Percentiles rank a stretch among this genome's conserved stretches.
Conservation (phyloP, 2,888 invertebrate genomes). For the Oligia latruncula region DNA sequence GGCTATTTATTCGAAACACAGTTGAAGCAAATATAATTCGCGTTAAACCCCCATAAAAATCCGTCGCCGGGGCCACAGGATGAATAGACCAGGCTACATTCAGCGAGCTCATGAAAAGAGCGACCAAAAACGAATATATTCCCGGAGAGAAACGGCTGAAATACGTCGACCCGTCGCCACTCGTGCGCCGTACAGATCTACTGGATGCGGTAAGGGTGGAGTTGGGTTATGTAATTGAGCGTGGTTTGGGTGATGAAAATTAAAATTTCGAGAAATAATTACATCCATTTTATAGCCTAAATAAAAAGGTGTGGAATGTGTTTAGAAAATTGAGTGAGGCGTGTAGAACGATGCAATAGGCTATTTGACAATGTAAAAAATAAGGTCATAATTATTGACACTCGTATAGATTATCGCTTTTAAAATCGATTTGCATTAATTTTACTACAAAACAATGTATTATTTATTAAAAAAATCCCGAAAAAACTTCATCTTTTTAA, state of each 20-base stretch:
- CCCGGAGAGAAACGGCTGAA: conserved; percentile 83
- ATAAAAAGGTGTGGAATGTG: not conserved
- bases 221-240: conserved; percentile 19
- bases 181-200: conserved; percentile 58
- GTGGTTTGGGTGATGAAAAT: not conserved
- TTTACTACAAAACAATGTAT: too few species aligned
- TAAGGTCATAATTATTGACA: too few species aligned
- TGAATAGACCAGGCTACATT: conserved; percentile 87
- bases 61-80: conserved; percentile 79
- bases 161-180: conserved; percentile 80
- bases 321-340: not conserved
- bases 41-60: conserved; percentile 86
- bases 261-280: not conserved
- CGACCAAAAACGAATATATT: conserved; percentile 87
- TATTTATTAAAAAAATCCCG: too few species aligned
- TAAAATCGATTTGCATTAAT: too few species aligned
- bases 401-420: too few species aligned
- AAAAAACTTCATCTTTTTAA: too few species aligned
- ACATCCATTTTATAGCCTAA: not conserved
- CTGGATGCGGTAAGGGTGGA: conserved; percentile 66
- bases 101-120: conserved; percentile 86
- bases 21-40: conserved; percentile 83
- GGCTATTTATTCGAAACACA: conserved; percentile 79
- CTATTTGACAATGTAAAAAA: too few species aligned
- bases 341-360: not conserved